Percentiles rank a stretch among this genome's conserved stretches.
Evolutionary conservation across 2,888 invertebrate species (phyloP).

Genomic region (Heterodera filipjevi): DNA sequence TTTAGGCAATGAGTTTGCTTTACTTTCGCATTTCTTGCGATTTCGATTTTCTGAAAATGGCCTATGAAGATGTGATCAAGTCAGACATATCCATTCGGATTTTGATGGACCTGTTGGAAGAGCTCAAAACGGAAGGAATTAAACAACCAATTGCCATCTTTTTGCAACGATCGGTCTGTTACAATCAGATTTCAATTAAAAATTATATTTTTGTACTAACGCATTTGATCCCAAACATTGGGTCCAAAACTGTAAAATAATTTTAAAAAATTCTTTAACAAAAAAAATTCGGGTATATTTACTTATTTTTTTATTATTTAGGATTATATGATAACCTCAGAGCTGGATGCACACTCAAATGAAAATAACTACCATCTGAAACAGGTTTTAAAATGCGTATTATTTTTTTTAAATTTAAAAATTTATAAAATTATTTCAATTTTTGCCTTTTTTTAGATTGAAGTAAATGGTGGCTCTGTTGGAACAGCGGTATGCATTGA

Average conservation of each 20-base stretch:
- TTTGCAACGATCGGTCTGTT: background rate
- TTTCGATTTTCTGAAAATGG: background rate
- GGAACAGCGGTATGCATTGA: background rate
- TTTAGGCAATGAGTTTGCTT: background rate
- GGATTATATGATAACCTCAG: background rate
- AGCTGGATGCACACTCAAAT: background rate
- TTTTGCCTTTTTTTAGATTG: background rate
- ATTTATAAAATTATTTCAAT: background rate
- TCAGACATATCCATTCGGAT: background rate
- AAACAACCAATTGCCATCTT: background rate
- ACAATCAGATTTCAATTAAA: background rate
- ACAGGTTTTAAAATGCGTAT: background rate
- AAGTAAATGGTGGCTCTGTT: slow-evolving; percentile 1
- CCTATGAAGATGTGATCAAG: background rate
- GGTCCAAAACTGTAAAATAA: too few species aligned
- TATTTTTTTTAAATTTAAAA: too few species aligned
- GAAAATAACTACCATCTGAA: background rate
- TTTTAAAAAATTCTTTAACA: background rate
- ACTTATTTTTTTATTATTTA: background rate
- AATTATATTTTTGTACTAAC: background rate
- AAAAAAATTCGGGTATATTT: background rate
- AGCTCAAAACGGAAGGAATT: background rate
- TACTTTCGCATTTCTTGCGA: background rate
- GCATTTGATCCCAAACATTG: too few species aligned
- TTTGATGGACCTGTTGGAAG: background rate